These are phyloP conservation scores for Sminthurides bifidus DNA, from an alignment of 1,140 invertebrate species.

Conservation along the genomic window DNA sequence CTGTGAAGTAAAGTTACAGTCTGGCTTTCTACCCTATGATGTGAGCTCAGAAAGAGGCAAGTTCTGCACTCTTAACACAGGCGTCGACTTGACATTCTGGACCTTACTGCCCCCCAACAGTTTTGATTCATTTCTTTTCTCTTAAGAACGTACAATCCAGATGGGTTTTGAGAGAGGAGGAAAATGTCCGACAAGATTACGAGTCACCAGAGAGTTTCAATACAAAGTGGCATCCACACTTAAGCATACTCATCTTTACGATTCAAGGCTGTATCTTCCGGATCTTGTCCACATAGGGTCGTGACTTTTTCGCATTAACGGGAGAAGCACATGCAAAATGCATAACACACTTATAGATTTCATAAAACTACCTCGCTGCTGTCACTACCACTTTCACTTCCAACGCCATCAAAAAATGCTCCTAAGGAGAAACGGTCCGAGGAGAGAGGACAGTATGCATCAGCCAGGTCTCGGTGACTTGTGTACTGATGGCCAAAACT, in stretches of 20 bases:
- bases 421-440: not conserved
- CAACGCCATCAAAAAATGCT: not conserved
- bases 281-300: not conserved
- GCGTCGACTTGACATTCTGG: too few species aligned
- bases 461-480: too few species aligned
- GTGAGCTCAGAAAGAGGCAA: too few species aligned
- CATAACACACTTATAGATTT: not conserved
- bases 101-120: too few species aligned
- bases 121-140: conserved; percentile 2
- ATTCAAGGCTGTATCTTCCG: not conserved
- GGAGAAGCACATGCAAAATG: not conserved
- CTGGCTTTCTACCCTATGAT: not conserved
- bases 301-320: too few species aligned
- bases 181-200: not conserved
- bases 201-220: not conserved
- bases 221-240: not conserved
- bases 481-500: not conserved
- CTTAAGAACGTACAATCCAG: too few species aligned
- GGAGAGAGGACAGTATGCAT: not conserved
- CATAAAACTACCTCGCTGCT: not conserved
- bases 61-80: too few species aligned
- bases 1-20: not conserved
- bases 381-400: not conserved
- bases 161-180: not conserved
- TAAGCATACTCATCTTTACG: conserved; percentile 2